Evolutionary conservation across 1,140 invertebrate species (phyloP), one percentile per base, ranked within the genome.

Genomic region (Colletes gigas): DNA sequence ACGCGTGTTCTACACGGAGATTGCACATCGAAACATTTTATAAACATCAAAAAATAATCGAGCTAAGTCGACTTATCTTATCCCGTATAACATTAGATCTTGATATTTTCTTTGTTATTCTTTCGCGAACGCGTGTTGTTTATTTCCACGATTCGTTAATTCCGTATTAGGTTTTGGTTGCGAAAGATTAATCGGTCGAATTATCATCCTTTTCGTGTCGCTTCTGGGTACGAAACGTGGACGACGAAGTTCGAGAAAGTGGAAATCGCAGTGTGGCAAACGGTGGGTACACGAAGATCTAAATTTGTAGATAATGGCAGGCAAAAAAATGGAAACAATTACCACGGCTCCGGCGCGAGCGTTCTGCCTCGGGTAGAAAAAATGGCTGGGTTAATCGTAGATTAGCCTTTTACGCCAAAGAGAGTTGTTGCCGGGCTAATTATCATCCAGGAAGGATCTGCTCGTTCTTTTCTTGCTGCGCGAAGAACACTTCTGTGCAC

Each of bases 341-440:
- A 79, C 77, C 41, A 5, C 67, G 14, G 12, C 19, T 10, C 8
- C 44, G 50, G 50, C 47, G 30, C 52, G 60, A 17, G 69, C 41
- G 73, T 73, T 79, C 47, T 21, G 6, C 5, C 8, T 39, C 14
- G 50, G 17, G 0, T 9, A 15, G 60, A 74, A 78, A 73, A 79
- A 78, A 65, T 54, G 15, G 60, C 19, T n/a, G 21, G 70, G 77
- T 79, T 79, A 79, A 79, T 79, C 70, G 77, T 66, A 50, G 77
- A 79, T 79, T 79, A 79, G 77, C 77, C 77, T 79, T 79, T 79
- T 79, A 79, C 60, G 77, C 60, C 7, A 73, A 79, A 79, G 77
- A 73, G 77, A 79, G 60, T 57, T 65, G 70, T 66, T 79, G 50
- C 60, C 41, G n/a, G 60, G 60, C 21, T 79, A 79, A 79, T 79